Base-by-base conservation (phyloP, 2,888 invertebrate genomes). In the Serripes groenlandicus region DNA sequence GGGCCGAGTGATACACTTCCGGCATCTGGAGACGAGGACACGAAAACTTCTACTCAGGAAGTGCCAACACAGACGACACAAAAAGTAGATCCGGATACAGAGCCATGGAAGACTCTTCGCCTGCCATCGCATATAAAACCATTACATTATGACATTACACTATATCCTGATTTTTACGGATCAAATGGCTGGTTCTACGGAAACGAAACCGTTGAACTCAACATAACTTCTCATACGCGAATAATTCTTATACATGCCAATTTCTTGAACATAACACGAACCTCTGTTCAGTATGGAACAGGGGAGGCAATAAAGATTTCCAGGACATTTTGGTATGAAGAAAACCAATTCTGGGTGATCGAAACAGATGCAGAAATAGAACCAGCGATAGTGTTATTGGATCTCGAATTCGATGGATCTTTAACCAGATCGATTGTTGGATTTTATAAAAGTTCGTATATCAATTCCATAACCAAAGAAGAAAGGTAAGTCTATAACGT, bases 351-450 rank as follows among this genome's bases (percentile, higher is more conserved):
- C 88, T 95, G 95, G 94, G 95, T 95, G 9, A 90, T 95, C 52
- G 91, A 93, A 70, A 89, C 92, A 1, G 86, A 81, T 26, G 73
- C 88, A 1, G 80, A 83, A 9, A 80, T 95, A 3, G 52, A 54
- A 3, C 88, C 88, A 0, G 93, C 89, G 3, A 78, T 78, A 0
- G 90, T 92, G 26, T 66, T 94, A 21, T 92, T 97, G 21, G 92
- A 94, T 58, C 95, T 97, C 62, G 94, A 96, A 52, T 97, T 96
- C 91, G 94, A 95, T 82, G 97, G 97, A 0, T 95, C 95, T 83
- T 95, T 97, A 92, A 96, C 96, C 34, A 95, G 96, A 83, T 96
- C 96, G 86, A 96, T 97, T 90, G 96, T 97, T 75, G 97, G 97
- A 4, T 95, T 97, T 76, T 97, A 97, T 93, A 96, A 96, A 87